Evolutionary conservation across 2,113 vertebrate genomes (phyloP).

Genomic region (Campylomormyrus tamandua): DNA sequence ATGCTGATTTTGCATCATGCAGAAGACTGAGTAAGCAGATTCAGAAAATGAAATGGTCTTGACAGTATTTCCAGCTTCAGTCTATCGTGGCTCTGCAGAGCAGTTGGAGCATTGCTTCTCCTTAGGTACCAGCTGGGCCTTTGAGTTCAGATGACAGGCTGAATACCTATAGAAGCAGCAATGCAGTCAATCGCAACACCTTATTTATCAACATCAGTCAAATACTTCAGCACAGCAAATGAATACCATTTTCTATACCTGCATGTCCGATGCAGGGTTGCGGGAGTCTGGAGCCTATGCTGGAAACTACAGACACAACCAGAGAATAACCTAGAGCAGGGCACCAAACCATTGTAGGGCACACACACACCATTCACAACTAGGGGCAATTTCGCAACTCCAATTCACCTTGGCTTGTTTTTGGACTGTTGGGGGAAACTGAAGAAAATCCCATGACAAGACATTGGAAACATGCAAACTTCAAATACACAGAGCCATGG

Average conservation of each 20-base stretch:
- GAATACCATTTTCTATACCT: too few species aligned
- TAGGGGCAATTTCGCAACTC: too few species aligned
- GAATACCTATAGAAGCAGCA: too few species aligned
- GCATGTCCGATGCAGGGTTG: not conserved
- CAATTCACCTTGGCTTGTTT: not conserved
- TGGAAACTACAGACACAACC: not conserved
- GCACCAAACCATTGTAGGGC: not conserved
- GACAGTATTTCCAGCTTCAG: too few species aligned
- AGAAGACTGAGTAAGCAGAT: too few species aligned
- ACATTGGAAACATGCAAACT: not conserved
- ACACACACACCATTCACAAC: not conserved
- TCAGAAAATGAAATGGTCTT: too few species aligned
- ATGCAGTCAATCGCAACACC: constrained; percentile 1
- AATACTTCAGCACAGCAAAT: too few species aligned
- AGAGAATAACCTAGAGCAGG: not conserved
- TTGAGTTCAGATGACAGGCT: too few species aligned
- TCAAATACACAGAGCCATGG: not conserved
- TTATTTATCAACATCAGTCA: too few species aligned
- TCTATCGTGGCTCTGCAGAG: too few species aligned
- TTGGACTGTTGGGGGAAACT: not conserved
- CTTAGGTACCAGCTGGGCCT: not conserved
- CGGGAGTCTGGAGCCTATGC: not conserved
- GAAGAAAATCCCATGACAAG: not conserved
- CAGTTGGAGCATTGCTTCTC: not conserved
- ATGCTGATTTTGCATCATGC: too few species aligned